These are phyloP conservation scores for Perizoma affinitatum DNA, from an alignment of 2,888 invertebrate species.

Conservation along the genomic window DNA sequence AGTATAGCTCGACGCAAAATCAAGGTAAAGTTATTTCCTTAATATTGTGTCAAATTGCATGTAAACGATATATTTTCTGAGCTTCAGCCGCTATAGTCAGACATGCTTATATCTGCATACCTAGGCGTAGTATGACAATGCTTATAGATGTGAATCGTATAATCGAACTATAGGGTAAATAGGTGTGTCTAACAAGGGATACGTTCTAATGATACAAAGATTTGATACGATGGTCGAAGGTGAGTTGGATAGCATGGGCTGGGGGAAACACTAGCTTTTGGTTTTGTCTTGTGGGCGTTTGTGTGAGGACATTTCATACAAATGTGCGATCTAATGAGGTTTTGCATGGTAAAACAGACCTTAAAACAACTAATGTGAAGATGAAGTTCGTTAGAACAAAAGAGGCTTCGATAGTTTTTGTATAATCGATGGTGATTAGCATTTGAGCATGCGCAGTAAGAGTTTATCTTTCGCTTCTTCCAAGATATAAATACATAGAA, in stretches of 20 bases:
- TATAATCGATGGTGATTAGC: slow-evolving; percentile 70
- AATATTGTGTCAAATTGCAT: slow-evolving; percentile 51
- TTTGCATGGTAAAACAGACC: slow-evolving; percentile 64
- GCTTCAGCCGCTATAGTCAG: slow-evolving; percentile 52
- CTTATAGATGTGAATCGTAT: slow-evolving; percentile 39
- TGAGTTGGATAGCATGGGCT: slow-evolving; percentile 71
- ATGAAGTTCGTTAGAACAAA: slow-evolving; percentile 50
- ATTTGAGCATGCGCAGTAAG: slow-evolving; percentile 82
- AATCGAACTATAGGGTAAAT: slow-evolving; percentile 26
- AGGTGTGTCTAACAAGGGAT: slow-evolving; percentile 31
- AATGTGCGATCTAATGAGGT: slow-evolving; percentile 37
- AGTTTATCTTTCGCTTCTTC: slow-evolving; percentile 80
- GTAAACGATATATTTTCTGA: slow-evolving; percentile 37
- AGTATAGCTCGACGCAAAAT: slow-evolving; percentile 36
- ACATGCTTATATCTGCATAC: slow-evolving; percentile 38
- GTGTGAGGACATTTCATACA: slow-evolving; percentile 48
- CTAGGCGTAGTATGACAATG: slow-evolving; percentile 40
- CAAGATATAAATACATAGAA: slow-evolving; percentile 54
- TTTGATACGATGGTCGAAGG: slow-evolving; percentile 42
- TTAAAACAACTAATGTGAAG: slow-evolving; percentile 55
- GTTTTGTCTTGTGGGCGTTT: slow-evolving; percentile 74
- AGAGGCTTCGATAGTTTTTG: slow-evolving; percentile 66
- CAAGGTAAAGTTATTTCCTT: slow-evolving; percentile 30
- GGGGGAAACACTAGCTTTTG: slow-evolving; percentile 75
- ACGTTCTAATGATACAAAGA: slow-evolving; percentile 11